These are phyloP conservation scores for Bombycilla garrulus DNA, from an alignment of 2,113 vertebrate genomes.

Conservation along the genomic window DNA sequence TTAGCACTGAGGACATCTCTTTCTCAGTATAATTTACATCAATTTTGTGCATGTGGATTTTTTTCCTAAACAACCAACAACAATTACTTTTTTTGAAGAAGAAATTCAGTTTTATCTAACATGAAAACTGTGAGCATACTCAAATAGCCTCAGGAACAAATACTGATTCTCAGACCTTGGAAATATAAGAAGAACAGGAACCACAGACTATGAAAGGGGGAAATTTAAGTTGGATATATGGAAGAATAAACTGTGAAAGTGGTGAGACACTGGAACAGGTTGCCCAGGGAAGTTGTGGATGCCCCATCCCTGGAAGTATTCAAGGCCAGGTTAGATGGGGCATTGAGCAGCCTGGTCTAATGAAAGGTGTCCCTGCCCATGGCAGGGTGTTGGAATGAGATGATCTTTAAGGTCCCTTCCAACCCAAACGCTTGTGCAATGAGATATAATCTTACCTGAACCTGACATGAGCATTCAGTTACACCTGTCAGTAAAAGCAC, in stretches of 20 bases:
- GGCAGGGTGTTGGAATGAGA: background rate
- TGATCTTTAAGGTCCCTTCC: background rate
- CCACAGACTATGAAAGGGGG: background rate
- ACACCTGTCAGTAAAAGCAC: background rate
- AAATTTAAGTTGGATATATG: background rate
- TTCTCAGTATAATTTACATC: background rate
- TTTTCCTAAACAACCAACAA: background rate
- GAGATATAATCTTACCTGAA: background rate
- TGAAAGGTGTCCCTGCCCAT: background rate
- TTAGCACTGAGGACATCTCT: background rate
- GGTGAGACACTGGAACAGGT: background rate
- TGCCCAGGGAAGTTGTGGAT: background rate
- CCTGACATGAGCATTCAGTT: background rate
- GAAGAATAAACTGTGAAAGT: background rate
- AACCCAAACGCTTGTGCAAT: background rate
- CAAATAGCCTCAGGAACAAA: background rate
- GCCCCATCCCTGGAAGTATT: background rate
- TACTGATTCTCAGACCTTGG: background rate
- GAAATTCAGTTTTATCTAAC: background rate
- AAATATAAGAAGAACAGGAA: background rate
- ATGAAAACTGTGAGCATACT: background rate
- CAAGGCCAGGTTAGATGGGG: background rate
- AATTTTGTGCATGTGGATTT: rapidly evolving
- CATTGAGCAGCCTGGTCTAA: background rate
- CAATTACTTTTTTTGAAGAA: background rate